Conservation (phyloP, 2,113 vertebrate genomes). For the Notarius quadriscutis region DNA sequence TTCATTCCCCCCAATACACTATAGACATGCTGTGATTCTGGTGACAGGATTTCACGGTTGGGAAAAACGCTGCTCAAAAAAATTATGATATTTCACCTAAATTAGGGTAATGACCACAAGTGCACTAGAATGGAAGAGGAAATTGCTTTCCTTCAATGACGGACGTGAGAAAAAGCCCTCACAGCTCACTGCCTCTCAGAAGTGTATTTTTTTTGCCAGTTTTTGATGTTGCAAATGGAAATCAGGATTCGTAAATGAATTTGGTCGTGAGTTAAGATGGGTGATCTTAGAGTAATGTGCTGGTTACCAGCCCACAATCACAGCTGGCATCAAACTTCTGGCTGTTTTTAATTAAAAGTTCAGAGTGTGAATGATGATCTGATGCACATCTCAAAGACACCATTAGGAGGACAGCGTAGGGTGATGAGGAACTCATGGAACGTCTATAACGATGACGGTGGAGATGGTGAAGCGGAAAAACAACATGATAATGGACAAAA, state of each 20-base stretch:
- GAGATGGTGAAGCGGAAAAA: neutral
- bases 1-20: neutral
- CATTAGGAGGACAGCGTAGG: neutral
- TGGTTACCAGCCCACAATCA: neutral
- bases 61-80: slow-evolving; percentile 4
- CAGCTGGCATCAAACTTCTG: neutral
- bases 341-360: neutral
- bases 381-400: neutral
- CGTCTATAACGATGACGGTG: neutral
- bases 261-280: neutral
- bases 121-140: neutral
- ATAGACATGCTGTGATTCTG: neutral
- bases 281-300: neutral
- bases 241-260: neutral
- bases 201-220: neutral
- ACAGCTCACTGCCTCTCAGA: neutral
- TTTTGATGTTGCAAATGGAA: neutral
- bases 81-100: slow-evolving; percentile 11
- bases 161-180: neutral
- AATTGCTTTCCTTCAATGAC: slow-evolving; percentile 34
- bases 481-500: neutral
- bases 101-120: slow-evolving; percentile 1
- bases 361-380: neutral
- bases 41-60: neutral
- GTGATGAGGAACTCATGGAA: neutral